Evolutionary conservation across 1,140 invertebrate species (phyloP).

Genomic region (Stegodyphus mimosarum): DNA sequence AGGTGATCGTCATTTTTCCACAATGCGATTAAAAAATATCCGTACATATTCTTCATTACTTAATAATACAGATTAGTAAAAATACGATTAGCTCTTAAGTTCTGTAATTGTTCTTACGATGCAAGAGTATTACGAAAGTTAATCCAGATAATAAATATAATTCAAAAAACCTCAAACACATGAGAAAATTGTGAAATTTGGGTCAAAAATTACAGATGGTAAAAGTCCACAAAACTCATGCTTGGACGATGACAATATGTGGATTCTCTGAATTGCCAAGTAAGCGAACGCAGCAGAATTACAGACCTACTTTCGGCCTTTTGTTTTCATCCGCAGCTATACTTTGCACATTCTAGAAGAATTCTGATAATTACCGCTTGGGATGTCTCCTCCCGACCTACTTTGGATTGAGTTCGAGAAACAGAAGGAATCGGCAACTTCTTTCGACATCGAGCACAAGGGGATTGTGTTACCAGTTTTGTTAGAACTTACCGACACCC

Average conservation of each 20-base stretch:
- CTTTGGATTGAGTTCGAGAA: slow-evolving; percentile 4
- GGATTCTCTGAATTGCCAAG: neutral
- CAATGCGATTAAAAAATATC: too few species aligned
- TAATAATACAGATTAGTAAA: too few species aligned
- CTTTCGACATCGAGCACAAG: slow-evolving; percentile 1
- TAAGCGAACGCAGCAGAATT: slow-evolving; percentile 5
- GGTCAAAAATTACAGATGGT: neutral
- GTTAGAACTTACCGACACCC: too few species aligned
- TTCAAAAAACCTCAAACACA: too few species aligned
- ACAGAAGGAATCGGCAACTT: neutral
- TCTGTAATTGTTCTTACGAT: too few species aligned
- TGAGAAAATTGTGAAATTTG: neutral
- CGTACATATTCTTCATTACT: too few species aligned
- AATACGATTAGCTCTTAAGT: too few species aligned
- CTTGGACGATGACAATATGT: slow-evolving; percentile 12
- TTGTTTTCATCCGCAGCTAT: slow-evolving; percentile 25
- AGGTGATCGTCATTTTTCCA: too few species aligned
- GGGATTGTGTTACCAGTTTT: too few species aligned
- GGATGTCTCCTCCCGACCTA: slow-evolving; percentile 28
- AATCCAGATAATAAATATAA: too few species aligned
- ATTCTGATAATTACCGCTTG: slow-evolving; percentile 30
- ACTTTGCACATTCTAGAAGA: slow-evolving; percentile 5
- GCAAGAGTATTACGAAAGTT: too few species aligned
- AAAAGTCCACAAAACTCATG: neutral
- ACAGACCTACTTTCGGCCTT: slow-evolving; percentile 40